These are phyloP conservation scores for Ictalurus furcatus DNA, from an alignment of 2,113 vertebrate genomes.

Conservation along the genomic window DNA sequence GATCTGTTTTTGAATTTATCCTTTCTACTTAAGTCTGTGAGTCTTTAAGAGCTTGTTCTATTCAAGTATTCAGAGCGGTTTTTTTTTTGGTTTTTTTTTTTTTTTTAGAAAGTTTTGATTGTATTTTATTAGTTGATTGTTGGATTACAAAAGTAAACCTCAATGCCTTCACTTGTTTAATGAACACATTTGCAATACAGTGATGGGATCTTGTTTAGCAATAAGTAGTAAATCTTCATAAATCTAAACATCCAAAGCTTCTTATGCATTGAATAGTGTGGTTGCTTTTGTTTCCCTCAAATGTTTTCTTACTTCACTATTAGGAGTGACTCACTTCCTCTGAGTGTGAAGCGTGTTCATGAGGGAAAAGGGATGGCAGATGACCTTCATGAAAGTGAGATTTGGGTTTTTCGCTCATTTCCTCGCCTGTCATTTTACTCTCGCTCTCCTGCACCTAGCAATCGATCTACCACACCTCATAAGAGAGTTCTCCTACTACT, in stretches of 20 bases:
- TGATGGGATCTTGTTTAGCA: neutral
- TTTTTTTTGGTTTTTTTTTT: too few relatives aligned
- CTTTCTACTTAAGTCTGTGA: neutral
- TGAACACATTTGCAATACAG: neutral
- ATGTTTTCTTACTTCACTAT: neutral
- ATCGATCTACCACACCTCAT: neutral
- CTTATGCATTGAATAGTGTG: neutral
- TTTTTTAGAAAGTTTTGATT: neutral
- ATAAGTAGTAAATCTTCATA: neutral
- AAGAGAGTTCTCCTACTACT: neutral
- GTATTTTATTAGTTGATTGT: neutral
- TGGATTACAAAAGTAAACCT: neutral
- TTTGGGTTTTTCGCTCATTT: neutral
- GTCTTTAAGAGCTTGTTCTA: neutral
- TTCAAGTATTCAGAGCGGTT: neutral
- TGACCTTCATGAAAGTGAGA: slow-evolving; percentile 35
- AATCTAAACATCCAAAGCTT: neutral
- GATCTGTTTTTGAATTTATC: slow-evolving; percentile 5
- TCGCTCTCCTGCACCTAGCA: neutral
- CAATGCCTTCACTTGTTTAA: neutral
- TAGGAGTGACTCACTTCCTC: neutral
- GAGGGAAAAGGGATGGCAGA: slow-evolving; percentile 6
- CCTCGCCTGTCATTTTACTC: neutral
- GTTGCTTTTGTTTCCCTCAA: neutral
- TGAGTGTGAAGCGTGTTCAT: neutral